These are phyloP conservation scores for Lophotriccus pileatus DNA, from an alignment of 2,797 vertebrate genomes.

Conservation along the genomic window DNA sequence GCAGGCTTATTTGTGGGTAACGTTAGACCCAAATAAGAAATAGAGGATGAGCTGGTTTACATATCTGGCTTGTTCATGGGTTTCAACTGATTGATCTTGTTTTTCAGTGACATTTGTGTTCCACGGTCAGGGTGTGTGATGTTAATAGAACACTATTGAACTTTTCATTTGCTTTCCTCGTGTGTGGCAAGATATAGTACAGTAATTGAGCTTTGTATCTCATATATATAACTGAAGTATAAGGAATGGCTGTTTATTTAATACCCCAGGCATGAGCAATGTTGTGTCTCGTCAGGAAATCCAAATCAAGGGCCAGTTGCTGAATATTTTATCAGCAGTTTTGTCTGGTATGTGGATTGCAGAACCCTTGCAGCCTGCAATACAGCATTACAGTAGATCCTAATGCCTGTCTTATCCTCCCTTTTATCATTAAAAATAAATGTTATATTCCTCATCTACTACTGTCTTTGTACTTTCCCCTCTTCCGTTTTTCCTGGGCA, in stretches of 20 bases:
- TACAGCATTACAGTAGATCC: neutral
- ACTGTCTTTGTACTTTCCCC: neutral
- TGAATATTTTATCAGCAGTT: constrained; percentile 20
- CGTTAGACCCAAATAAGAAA: neutral
- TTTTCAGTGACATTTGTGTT: neutral
- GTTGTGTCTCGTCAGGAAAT: neutral
- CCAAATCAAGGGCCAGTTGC: neutral
- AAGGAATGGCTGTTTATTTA: neutral
- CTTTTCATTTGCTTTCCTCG: neutral
- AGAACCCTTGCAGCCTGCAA: neutral
- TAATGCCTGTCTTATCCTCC: neutral
- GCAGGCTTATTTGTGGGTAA: neutral
- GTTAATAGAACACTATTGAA: neutral
- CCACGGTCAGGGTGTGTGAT: neutral
- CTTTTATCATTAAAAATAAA: neutral
- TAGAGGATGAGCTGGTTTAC: neutral
- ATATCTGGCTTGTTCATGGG: neutral
- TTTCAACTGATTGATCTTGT: neutral
- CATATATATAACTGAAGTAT: neutral
- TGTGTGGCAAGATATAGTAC: neutral
- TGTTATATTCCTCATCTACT: neutral
- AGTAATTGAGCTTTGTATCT: neutral
- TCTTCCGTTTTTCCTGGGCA: neutral
- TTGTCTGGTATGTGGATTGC: neutral
- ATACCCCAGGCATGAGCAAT: neutral